Evolutionary conservation across 1,140 invertebrate genomes (phyloP), one percentile per base, ranked within the genome.

Genomic region (Drosophila miranda): DNA sequence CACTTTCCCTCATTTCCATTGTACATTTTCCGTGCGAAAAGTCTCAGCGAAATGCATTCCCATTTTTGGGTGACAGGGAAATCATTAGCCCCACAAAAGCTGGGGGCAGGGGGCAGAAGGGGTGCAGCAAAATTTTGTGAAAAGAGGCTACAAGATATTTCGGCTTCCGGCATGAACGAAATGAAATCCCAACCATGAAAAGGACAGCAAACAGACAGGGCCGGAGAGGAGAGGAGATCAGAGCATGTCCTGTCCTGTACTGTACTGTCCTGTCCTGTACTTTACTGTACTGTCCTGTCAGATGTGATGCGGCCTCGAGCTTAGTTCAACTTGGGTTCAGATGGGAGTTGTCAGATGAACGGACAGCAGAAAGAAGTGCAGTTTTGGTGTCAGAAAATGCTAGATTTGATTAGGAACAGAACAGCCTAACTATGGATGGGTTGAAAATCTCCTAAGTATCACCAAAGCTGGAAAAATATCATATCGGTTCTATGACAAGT

Each of bases 141-240:
- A 79, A 84, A 73, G 72, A 62, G 63, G 77, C 68, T 80, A 75
- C 73, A 84, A 86, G 81, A 84, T 77, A 80, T 83, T 75, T 84
- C 49, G 54, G 41, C 53, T 51, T 75, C 60, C 67, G 51, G 56
- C 69, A 73, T 73, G 53, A 62, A 55, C 62, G 49, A 64, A 72
- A 64, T 64, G 77, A 49, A 78, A 67, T 60, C 55, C 26, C 45
- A 61, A 41, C 28, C 34, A 52, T 68, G 64, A 63, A 68, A 42
- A 30, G 19, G 50, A 38, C 28, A 16, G 41, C 26, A 42, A 44
- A 21, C 34, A 62, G 68, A 41, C 51, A 19, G 50, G 16, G 28
- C 2, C 30, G 8, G 8, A 9, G 7, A 21, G 21, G 3, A 11
- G 11, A 5, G 11, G 46, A 13, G 30, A 6, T 9, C 26, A 8